These are phyloP conservation scores for Drusus annulatus DNA, from an alignment of 1,140 invertebrate species.

Conservation along the genomic window DNA sequence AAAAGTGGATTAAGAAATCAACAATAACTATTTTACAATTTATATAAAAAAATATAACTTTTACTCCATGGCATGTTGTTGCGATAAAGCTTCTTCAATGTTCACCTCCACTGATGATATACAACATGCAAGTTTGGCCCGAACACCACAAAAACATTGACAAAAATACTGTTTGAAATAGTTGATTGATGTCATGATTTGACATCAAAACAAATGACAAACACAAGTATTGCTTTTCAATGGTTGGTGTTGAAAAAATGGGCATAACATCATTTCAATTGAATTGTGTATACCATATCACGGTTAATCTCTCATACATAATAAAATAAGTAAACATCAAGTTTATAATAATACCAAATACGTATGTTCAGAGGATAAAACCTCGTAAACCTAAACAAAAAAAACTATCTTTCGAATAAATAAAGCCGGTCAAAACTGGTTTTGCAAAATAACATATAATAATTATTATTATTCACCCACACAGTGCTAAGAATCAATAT, in stretches of 20 bases:
- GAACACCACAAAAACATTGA: too few relatives aligned
- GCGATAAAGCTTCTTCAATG: slow-evolving; percentile 5
- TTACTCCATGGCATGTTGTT: slow-evolving; percentile 16
- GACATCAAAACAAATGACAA: too few relatives aligned
- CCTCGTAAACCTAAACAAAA: background rate
- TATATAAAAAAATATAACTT: slow-evolving; percentile 19
- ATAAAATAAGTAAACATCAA: background rate
- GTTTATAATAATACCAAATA: slow-evolving; percentile 21
- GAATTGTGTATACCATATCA: background rate
- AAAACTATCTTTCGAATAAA: slow-evolving; percentile 37
- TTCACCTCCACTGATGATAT: background rate
- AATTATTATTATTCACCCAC: slow-evolving; percentile 3
- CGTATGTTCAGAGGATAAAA: background rate
- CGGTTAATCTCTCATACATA: background rate
- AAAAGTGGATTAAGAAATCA: slow-evolving; percentile 13
- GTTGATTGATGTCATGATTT: too few relatives aligned
- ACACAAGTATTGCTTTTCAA: too few relatives aligned
- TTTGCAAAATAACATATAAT: slow-evolving; percentile 30
- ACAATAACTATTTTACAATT: background rate
- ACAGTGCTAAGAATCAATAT: slow-evolving; percentile 10
- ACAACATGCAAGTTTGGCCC: too few relatives aligned
- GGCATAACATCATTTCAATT: too few relatives aligned
- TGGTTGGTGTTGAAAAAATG: too few relatives aligned
- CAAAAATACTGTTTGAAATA: too few relatives aligned
- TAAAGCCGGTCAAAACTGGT: slow-evolving; percentile 1